These are phyloP conservation scores for Rachycentron canadum DNA, from an alignment of 2,797 vertebrate genomes.

Conservation along the genomic window DNA sequence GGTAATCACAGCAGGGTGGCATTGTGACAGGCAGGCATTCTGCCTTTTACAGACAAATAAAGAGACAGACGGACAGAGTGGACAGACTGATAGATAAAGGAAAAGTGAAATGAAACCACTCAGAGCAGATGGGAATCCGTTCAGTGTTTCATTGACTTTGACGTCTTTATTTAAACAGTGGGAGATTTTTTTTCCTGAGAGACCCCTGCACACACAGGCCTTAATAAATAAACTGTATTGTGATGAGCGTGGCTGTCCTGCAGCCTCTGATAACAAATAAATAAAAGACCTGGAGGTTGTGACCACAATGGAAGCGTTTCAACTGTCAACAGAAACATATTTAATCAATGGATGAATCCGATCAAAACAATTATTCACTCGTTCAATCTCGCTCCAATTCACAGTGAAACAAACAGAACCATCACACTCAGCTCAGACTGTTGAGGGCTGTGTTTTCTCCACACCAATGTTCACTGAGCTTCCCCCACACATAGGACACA, in stretches of 20 bases:
- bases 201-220: slow-evolving; percentile 28
- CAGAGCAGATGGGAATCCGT: slow-evolving; percentile 68
- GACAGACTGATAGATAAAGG: slow-evolving; percentile 46
- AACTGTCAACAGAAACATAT: slow-evolving; percentile 42
- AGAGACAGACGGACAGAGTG: slow-evolving; percentile 46
- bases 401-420: slow-evolving; percentile 14
- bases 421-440: not conserved
- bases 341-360: slow-evolving; percentile 38
- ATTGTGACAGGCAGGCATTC: slow-evolving; percentile 52
- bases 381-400: slow-evolving; percentile 21
- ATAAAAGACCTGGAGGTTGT: slow-evolving; percentile 28
- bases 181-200: slow-evolving; percentile 10
- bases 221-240: slow-evolving; percentile 46
- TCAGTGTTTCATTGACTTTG: slow-evolving; percentile 55
- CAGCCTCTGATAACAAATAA: slow-evolving; percentile 40
- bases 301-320: slow-evolving; percentile 52
- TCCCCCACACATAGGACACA: slow-evolving; percentile 7
- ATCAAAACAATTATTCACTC: slow-evolving; percentile 42
- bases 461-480: not conserved
- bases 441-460: not conserved
- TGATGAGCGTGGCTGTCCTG: slow-evolving; percentile 39
- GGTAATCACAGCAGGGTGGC: slow-evolving; percentile 64
- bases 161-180: slow-evolving; percentile 58
- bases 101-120: slow-evolving; percentile 51
- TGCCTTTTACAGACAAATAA: slow-evolving; percentile 54